Evolutionary conservation across 2,888 invertebrate genomes (phyloP).

Genomic region (Tachina fera): DNA sequence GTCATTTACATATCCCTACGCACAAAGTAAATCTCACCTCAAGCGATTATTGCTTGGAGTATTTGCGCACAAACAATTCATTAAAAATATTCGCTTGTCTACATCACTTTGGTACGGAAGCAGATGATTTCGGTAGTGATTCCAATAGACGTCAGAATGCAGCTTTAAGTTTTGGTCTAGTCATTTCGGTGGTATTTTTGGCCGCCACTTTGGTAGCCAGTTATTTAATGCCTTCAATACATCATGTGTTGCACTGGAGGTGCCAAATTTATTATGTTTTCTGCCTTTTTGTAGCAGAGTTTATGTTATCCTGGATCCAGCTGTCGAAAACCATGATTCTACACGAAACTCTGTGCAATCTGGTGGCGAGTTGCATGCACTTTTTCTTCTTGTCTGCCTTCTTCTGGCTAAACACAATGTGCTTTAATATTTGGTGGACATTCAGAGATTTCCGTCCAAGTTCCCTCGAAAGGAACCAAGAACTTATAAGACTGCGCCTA

Average conservation of each 20-base stretch:
- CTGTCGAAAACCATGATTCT: slow-evolving; percentile 86
- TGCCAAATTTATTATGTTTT: slow-evolving; percentile 94
- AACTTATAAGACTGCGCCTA: slow-evolving; percentile 89
- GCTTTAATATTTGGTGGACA: slow-evolving; percentile 97
- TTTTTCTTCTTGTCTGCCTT: slow-evolving; percentile 95
- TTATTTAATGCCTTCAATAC: slow-evolving; percentile 90
- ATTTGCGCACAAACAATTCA: slow-evolving; percentile 70
- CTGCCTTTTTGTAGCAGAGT: slow-evolving; percentile 91
- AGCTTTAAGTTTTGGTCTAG: slow-evolving; percentile 90
- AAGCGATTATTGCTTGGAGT: slow-evolving; percentile 78
- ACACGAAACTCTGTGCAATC: slow-evolving; percentile 85
- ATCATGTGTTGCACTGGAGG: slow-evolving; percentile 94
- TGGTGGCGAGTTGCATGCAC: slow-evolving; percentile 90
- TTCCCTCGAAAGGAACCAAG: slow-evolving; percentile 93
- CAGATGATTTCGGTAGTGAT: slow-evolving; percentile 72
- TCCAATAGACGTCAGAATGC: slow-evolving; percentile 85
- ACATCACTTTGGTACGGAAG: slow-evolving; percentile 83
- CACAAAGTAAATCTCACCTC: slow-evolving; percentile 74
- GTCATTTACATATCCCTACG: slow-evolving; percentile 71
- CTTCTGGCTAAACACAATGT: slow-evolving; percentile 97
- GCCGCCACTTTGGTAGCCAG: slow-evolving; percentile 91
- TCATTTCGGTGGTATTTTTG: slow-evolving; percentile 91
- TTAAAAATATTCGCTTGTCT: slow-evolving; percentile 87
- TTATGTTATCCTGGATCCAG: slow-evolving; percentile 90
- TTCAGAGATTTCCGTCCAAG: slow-evolving; percentile 92